A percentile compares a stretch with the other conserved stretches of the same genome.
Conservation (phyloP, 2,113 vertebrate species). For the Ivindomyrus marchei region DNA sequence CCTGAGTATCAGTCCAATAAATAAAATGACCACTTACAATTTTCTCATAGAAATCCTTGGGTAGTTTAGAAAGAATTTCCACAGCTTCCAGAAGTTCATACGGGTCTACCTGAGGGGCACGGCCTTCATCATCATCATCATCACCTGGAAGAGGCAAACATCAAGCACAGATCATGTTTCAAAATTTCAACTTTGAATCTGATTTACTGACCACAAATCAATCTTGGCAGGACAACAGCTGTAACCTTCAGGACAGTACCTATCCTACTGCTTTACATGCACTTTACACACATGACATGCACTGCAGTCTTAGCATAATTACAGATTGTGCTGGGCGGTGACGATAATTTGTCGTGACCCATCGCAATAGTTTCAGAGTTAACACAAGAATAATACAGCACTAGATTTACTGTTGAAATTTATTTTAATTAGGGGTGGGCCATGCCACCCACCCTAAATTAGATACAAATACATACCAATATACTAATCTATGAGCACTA, state of each 20-base stretch:
- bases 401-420: not conserved
- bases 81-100: slow-evolving; percentile 92
- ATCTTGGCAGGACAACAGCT: not conserved
- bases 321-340: not conserved
- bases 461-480: not conserved
- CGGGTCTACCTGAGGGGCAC: slow-evolving; percentile 72
- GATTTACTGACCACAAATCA: not conserved
- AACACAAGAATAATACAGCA: not conserved
- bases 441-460: not conserved
- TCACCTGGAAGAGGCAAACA: slow-evolving; percentile 51
- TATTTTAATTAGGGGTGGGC: not conserved
- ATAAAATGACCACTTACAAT: slow-evolving; percentile 67
- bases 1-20: not conserved
- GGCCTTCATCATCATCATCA: slow-evolving; percentile 62
- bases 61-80: slow-evolving; percentile 91
- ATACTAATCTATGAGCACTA: not conserved
- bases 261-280: not conserved
- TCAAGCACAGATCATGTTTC: not conserved
- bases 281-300: not conserved
- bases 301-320: not conserved
- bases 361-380: not conserved
- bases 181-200: not conserved
- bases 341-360: not conserved
- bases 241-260: not conserved
- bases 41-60: slow-evolving; percentile 98